These are phyloP conservation scores for Gymnothorax javanicus DNA, from an alignment of 2,797 vertebrate species.

Conservation along the genomic window DNA sequence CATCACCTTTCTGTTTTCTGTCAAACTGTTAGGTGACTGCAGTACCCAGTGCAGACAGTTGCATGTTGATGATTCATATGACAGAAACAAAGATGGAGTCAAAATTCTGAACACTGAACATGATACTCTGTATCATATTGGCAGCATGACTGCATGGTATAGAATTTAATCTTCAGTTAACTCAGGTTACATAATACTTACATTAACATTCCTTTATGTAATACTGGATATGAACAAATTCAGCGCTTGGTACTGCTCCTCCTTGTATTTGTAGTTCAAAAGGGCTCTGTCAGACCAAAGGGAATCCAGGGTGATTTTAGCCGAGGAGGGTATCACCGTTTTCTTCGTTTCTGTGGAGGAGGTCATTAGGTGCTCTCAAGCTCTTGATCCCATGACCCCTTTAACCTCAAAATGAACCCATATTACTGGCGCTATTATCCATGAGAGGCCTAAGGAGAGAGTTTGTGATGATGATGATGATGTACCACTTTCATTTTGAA, in stretches of 20 bases:
- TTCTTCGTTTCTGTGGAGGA: not conserved
- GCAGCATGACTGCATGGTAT: not conserved
- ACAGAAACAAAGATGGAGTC: not conserved
- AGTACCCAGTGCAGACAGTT: not conserved
- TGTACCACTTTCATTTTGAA: not conserved
- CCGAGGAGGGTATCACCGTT: not conserved
- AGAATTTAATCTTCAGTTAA: not conserved
- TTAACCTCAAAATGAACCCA: slow-evolving; percentile 42
- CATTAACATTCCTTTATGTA: not conserved
- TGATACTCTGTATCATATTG: not conserved
- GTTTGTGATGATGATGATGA: slow-evolving; percentile 23
- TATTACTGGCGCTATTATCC: slow-evolving; percentile 40
- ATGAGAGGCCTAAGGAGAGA: slow-evolving; percentile 17
- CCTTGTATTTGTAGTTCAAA: not conserved
- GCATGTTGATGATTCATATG: not conserved
- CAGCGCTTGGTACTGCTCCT: not conserved
- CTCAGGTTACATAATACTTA: not conserved
- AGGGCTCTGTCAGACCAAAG: not conserved
- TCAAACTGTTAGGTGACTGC: not conserved
- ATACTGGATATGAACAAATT: not conserved
- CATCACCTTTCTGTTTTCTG: slow-evolving; percentile 15
- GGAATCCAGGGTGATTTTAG: not conserved
- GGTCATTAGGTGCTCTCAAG: not conserved
- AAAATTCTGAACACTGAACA: not conserved
- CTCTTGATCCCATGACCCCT: slow-evolving; percentile 17